A percentile compares a stretch with the other conserved stretches of the same genome.
Evolutionary conservation across 2,113 vertebrate genomes (phyloP).

Genomic region (Archilochus colubris): DNA sequence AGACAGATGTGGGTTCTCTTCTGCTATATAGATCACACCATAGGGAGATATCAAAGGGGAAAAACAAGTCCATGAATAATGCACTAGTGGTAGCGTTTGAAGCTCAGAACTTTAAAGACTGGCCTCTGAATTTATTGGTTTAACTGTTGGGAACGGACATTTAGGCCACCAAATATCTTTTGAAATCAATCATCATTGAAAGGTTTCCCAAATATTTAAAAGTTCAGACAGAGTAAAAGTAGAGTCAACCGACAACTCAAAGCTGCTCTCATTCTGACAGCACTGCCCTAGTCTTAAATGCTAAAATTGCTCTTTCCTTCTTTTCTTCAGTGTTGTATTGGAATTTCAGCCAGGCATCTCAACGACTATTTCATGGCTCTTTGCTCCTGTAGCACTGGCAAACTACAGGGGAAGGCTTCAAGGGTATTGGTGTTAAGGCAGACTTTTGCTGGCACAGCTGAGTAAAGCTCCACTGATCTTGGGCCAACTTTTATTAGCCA

Average conservation of each 20-base stretch:
- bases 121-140: constrained; percentile 20
- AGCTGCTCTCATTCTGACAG: neutral
- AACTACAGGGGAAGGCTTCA: neutral
- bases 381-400: neutral
- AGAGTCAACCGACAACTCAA: neutral
- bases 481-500: neutral
- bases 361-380: neutral
- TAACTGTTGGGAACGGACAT: constrained; percentile 3
- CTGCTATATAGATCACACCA: constrained; percentile 50
- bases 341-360: neutral
- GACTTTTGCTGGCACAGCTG: neutral
- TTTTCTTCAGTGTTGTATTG: neutral
- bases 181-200: constrained; percentile 4
- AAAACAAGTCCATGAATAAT: constrained; percentile 49
- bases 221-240: neutral
- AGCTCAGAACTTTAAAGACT: constrained; percentile 40
- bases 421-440: neutral
- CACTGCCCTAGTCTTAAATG: neutral
- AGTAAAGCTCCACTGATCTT: neutral
- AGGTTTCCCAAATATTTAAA: neutral
- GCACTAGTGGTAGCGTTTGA: constrained; percentile 12
- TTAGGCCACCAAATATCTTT: neutral
- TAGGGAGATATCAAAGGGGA: constrained; percentile 46
- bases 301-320: neutral
- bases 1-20: constrained; percentile 52